These are phyloP conservation scores for Platycheirus rosarum DNA, from an alignment of 2,888 invertebrate species.

Conservation along the genomic window DNA sequence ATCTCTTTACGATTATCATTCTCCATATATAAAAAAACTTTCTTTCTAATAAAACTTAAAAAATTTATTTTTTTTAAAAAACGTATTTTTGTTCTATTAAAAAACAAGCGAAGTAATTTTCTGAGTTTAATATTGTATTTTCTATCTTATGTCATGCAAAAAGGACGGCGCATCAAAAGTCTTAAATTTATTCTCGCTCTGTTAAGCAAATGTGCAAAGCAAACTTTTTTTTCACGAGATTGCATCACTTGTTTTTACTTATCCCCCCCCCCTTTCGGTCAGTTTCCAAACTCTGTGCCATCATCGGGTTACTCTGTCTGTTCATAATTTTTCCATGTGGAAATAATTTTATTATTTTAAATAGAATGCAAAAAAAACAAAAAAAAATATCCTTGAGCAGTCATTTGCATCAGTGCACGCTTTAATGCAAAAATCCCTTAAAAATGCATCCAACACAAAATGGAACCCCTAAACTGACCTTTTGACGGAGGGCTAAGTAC, in stretches of 20 bases:
- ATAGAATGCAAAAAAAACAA: constrained; percentile 44
- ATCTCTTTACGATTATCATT: too few species aligned
- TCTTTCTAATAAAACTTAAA: too few species aligned
- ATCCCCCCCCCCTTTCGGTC: constrained; percentile 31
- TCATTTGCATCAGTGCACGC: constrained; percentile 60
- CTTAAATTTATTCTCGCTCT: constrained; percentile 61
- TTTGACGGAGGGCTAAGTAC: constrained; percentile 15
- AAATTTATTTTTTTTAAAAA: too few species aligned
- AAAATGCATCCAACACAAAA: constrained; percentile 51
- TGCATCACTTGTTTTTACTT: constrained; percentile 45
- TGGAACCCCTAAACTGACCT: constrained; percentile 47
- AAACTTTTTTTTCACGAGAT: constrained; percentile 55
- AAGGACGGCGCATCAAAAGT: constrained; percentile 41
- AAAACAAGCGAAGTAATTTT: too few species aligned
- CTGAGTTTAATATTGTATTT: too few species aligned
- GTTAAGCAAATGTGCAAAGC: constrained; percentile 62
- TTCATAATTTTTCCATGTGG: constrained; percentile 61
- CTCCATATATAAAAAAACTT: too few species aligned
- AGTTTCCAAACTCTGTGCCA: constrained; percentile 18
- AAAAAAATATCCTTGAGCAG: constrained; percentile 32
- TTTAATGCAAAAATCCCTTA: constrained; percentile 37
- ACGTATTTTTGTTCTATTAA: too few species aligned
- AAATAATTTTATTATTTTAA: constrained; percentile 73
- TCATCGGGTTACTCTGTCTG: constrained; percentile 60
- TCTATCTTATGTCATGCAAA: constrained; percentile 42